Evolutionary conservation across 2,113 vertebrate genomes (phyloP).

Genomic region (Chauna torquata): DNA sequence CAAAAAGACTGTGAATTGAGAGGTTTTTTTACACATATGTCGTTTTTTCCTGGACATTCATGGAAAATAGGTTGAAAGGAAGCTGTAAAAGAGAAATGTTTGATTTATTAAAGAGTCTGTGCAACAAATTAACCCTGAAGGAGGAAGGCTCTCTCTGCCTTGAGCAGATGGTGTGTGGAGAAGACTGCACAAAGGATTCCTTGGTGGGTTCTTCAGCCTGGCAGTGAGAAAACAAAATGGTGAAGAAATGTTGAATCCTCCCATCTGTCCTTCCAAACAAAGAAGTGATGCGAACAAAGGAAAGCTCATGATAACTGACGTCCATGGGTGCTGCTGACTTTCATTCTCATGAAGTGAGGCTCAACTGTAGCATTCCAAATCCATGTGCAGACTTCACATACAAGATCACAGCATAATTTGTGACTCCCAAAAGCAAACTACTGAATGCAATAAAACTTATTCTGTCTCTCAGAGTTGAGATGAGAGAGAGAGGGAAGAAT

Average conservation of each 20-base stretch:
- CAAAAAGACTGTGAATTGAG: neutral
- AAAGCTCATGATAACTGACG: neutral
- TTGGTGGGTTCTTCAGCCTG: neutral
- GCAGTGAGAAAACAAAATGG: neutral
- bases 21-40: neutral
- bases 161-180: neutral
- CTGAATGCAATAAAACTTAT: neutral
- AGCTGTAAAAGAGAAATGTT: neutral
- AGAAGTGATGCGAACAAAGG: neutral
- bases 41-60: neutral
- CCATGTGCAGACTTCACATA: neutral
- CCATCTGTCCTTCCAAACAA: neutral
- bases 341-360: neutral
- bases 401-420: slow-evolving; percentile 8
- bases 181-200: neutral
- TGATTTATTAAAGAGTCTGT: neutral
- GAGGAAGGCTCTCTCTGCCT: neutral
- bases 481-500: neutral
- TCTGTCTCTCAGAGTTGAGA: neutral
- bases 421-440: slow-evolving; percentile 15
- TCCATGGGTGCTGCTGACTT: neutral
- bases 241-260: neutral
- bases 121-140: neutral
- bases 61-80: neutral
- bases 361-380: neutral